Conservation (phyloP, 2,113 vertebrate genomes). For the Apteryx mantelli region DNA sequence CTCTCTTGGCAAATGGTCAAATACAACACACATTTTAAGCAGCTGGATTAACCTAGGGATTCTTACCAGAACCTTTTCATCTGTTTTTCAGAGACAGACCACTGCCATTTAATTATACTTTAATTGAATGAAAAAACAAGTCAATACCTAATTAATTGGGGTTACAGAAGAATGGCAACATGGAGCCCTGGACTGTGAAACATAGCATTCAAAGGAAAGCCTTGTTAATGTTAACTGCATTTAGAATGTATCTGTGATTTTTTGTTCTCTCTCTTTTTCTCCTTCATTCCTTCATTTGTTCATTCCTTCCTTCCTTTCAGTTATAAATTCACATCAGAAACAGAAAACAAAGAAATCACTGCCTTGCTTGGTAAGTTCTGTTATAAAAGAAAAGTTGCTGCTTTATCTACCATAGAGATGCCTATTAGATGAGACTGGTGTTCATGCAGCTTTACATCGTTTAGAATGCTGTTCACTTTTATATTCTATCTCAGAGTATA, state of each 20-base stretch:
- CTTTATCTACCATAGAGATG: neutral
- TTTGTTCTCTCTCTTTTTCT: neutral
- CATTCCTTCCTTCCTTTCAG: neutral
- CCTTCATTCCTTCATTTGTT: neutral
- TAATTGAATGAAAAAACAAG: slow-evolving; percentile 72
- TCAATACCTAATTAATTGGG: slow-evolving; percentile 68
- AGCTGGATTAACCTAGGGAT: slow-evolving; percentile 81
- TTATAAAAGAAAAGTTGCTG: neutral
- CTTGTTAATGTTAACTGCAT: slow-evolving; percentile 13
- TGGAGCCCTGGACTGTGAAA: slow-evolving; percentile 23
- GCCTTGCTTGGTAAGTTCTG: neutral
- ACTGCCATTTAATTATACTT: slow-evolving; percentile 72
- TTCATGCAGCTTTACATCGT: slow-evolving; percentile 16
- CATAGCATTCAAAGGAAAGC: neutral
- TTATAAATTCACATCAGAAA: neutral
- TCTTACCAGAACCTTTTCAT: slow-evolving; percentile 77
- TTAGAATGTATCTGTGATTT: neutral
- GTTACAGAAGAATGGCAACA: slow-evolving; percentile 28
- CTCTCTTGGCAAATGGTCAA: slow-evolving; percentile 77
- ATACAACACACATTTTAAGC: slow-evolving; percentile 79
- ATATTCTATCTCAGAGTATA: slow-evolving; percentile 61
- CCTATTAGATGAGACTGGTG: slow-evolving; percentile 19
- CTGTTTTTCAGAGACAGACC: slow-evolving; percentile 76
- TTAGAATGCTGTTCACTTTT: neutral
- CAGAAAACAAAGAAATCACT: neutral